Evolutionary conservation across 2,113 vertebrate genomes (phyloP).

Genomic region (Hyla sarda): DNA sequence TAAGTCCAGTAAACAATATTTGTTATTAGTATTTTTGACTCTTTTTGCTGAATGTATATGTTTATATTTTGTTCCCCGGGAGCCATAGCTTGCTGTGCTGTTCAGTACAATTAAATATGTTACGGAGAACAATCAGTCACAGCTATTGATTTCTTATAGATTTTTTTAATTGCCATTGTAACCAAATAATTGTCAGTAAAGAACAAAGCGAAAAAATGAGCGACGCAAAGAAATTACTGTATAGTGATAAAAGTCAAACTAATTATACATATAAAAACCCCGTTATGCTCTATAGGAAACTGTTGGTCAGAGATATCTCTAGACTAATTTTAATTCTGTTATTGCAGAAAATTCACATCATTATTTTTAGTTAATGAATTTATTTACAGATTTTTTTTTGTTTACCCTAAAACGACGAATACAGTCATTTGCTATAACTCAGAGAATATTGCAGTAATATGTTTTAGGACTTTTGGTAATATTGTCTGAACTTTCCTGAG

Average conservation of each 20-base stretch:
- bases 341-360: background rate
- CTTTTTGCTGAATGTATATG: background rate
- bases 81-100: background rate
- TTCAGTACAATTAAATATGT: background rate
- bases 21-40: background rate
- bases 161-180: slow-evolving; percentile 1
- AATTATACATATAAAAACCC: background rate
- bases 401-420: too few species aligned
- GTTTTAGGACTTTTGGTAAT: too few species aligned
- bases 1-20: too few species aligned
- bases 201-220: slow-evolving; percentile 5
- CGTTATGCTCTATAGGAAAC: background rate
- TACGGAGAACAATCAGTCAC: background rate
- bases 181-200: background rate
- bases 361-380: too few species aligned
- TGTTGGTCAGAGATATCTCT: background rate
- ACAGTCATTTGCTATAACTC: too few species aligned
- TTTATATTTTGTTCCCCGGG: background rate
- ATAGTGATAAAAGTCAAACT: background rate
- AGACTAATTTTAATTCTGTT: background rate
- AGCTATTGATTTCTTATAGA: background rate
- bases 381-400: too few species aligned
- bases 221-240: background rate
- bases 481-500: too few species aligned
- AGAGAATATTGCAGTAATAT: too few species aligned